Base-by-base conservation (phyloP, 2,113 vertebrate genomes). In the Sinocyclocheilus maitianheensis region DNA sequence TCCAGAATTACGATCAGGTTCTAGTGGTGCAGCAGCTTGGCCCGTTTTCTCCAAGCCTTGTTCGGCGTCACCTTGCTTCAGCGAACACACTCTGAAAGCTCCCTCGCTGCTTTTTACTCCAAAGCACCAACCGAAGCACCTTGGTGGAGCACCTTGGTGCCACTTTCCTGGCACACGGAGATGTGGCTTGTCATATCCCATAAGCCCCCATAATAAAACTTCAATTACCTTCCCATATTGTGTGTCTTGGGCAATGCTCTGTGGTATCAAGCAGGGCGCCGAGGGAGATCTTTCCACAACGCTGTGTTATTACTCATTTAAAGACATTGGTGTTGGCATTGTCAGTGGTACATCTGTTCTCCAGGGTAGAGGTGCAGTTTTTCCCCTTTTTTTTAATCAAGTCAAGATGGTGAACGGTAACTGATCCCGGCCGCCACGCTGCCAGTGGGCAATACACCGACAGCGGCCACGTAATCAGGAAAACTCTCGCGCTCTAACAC, bases 381-480 rank as follows among this genome's bases (percentile, higher is more conserved):
- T 78, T 77, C 37, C 20, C 40, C 80, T 62, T 85, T 85, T 83
- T 91, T 87, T 83, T 87, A 89, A 92, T 93, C 87, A 83, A 91
- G 88, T 93, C 89, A 92, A 90, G 92, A 90, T 89, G 88, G 34
- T 87, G 80, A 84, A 87, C 89, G 80, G 92, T 83, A 92, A 91
- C 87, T 55, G 86, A 93, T 92, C 90, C 79, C 84, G 77, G 71
- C 88, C 86, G 77, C 88, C 90, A 91, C 88, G 88, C 81, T 91
- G 90, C 74, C 86, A 89, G 92, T 87, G 91, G 84, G 82, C 89
- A 91, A 89, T 89, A 65, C 90, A 92, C 90, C 89, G 65, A 11
- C 26, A 26, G 4, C 58, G 30, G 65, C 43, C 82, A 81, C 79
- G 91, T 92, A 91, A 93, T 90, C 86, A 82, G 53, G 88, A 87